Evolutionary conservation across 2,797 vertebrate genomes (phyloP), one percentile per base, ranked within the genome.

Genomic region (Limnodromus scolopaceus): DNA sequence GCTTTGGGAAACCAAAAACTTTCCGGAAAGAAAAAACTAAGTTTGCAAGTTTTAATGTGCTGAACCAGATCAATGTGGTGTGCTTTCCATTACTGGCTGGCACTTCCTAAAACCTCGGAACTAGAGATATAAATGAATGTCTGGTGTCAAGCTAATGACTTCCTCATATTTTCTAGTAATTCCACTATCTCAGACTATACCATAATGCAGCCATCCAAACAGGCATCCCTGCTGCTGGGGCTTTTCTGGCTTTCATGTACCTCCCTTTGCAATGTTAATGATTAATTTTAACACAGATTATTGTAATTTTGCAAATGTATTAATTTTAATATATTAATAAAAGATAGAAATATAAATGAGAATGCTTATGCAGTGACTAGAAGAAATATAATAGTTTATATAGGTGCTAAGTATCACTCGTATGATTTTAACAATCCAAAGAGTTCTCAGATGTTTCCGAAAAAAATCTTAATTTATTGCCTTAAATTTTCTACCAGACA

Each of bases 401-500:
- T 27, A 58, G 68, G 14, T 60, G 4, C 10, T 49, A 77, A 58
- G 36, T 66, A 61, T 30, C 46, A 53, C 53, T 69, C 13, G 68
- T n/a, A 24, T 0, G 11, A 17, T 75, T 89, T 80, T 32, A 85
- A 36, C 2, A 7, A 54, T 49, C 15, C 41, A 76, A 76, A 77
- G 22, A 45, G 22, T 36, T 93, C 55, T 79, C 66, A 72, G 32
- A 49, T 34, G 7, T 82, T 75, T 72, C 41, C 61, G 22, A 84
- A 91, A 58, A 72, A 65, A 25, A 19, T 9, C 30, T 65, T 36
- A 55, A 65, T 79, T 90, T 92, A 66, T 8, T 34, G 10, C 34
- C 39, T 79, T 79, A 58, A 92, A 55, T 87, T 84, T 95, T 96
- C 49, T 93, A 80, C 51, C 20, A 70, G 88, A 70, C 16, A 17